Conservation (phyloP, 2,888 invertebrate genomes). For the Ophraella communa region DNA sequence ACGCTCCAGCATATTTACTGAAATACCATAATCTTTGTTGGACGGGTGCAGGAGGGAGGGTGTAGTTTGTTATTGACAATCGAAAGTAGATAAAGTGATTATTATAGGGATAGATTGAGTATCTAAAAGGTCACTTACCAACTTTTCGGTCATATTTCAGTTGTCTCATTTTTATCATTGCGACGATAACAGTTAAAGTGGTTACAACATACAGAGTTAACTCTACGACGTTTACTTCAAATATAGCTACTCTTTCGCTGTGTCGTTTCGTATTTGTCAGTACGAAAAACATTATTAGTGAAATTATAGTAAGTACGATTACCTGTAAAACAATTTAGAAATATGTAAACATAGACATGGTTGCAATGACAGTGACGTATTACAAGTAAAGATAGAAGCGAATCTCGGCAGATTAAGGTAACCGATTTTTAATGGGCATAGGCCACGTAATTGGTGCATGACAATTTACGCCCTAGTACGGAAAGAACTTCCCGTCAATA, state of each 20-base stretch:
- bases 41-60: too few species aligned
- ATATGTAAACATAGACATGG: too few species aligned
- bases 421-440: too few species aligned
- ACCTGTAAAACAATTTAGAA: constrained; percentile 59
- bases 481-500: too few species aligned
- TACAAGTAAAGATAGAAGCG: background rate
- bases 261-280: constrained; percentile 64
- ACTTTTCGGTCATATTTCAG: constrained; percentile 66
- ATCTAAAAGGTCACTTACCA: constrained; percentile 23
- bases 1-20: too few species aligned
- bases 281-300: constrained; percentile 89
- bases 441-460: too few species aligned
- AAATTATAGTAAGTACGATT: constrained; percentile 82
- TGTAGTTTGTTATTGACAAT: too few species aligned
- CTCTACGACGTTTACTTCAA: constrained; percentile 71
- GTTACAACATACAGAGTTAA: constrained; percentile 74
- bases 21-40: too few species aligned
- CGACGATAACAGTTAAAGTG: constrained; percentile 58
- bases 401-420: too few species aligned
- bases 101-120: background rate
- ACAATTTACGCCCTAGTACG: too few species aligned
- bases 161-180: constrained; percentile 72
- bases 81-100: too few species aligned
- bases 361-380: too few species aligned
- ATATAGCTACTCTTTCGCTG: constrained; percentile 61